Evolutionary conservation across 2,888 invertebrate species (phyloP), one percentile per base, ranked within the genome.

Genomic region (Tiphia femorata): DNA sequence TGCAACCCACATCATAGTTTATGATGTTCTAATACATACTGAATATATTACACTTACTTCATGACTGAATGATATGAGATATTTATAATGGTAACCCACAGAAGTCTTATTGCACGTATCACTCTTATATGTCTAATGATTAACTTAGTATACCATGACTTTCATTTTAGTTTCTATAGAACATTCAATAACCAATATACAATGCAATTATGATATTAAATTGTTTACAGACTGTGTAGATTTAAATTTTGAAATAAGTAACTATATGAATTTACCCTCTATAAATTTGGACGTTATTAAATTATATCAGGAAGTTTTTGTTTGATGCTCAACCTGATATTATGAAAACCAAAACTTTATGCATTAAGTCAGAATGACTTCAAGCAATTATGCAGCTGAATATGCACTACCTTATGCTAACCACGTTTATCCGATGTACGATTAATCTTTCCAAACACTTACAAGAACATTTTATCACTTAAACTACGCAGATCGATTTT

Each of bases 91-190:
- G 78, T 76, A 79, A 79, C 79, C 70, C 66, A 75, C 72, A 58
- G 75, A n/a, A 75, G 71, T 76, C 70, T 79, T 78, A 80, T 80
- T 80, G 79, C 79, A 80, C 76, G 68, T 75, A 68, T 69, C 67
- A 75, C 70, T 67, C 69, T 69, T 65, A 64, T 69, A 50, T 55
- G 55, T 67, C 58, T 58, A 63, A 54, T 41, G 33, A 58, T 44
- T 58, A 63, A 64, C 67, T 33, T 58, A 62, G 61, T 55, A 55
- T 58, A 65, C 60, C 27, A 47, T 48, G 55, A 67, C 57, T 69
- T 65, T 65, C 64, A 64, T 49, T 63, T 51, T 46, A 47, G 40
- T 62, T 46, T 62, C n/a, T 19, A 29, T 43, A 21, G n/a, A 40
- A 60, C 29, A 12, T 38, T 14, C 4, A 29, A 17, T 35, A 20